Conservation (phyloP, 2,113 vertebrate species). For the Gambusia affinis region DNA sequence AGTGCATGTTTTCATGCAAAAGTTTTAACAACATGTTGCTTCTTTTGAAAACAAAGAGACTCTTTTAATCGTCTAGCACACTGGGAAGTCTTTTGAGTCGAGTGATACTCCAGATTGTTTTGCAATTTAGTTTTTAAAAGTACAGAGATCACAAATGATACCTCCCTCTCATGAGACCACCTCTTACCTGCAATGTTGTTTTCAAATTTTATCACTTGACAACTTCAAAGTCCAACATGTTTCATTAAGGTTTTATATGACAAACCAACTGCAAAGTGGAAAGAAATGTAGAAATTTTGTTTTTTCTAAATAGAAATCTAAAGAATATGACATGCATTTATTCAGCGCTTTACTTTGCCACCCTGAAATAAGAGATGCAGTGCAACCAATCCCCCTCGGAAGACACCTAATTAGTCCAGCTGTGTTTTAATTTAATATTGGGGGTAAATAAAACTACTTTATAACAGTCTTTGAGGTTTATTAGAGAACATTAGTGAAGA, state of each 20-base stretch:
- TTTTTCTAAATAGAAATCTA: too few species aligned
- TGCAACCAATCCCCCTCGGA: too few species aligned
- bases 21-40: background rate
- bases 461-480: background rate
- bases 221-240: too few species aligned
- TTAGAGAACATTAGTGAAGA: too few species aligned
- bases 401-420: too few species aligned
- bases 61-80: background rate
- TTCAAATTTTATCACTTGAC: too few species aligned
- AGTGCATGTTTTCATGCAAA: background rate
- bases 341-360: too few species aligned
- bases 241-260: too few species aligned
- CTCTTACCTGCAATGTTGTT: background rate
- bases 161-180: background rate
- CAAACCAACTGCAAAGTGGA: too few species aligned
- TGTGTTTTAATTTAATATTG: background rate
- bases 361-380: too few species aligned
- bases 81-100: background rate
- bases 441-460: background rate
- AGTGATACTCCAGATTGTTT: constrained; percentile 14
- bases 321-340: too few species aligned
- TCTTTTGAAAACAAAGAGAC: background rate
- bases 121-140: background rate
- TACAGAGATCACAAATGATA: background rate
- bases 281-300: too few species aligned